phyloP scores from a whole-genome alignment of 2,888 invertebrate genomes.

The Tetanocera ferruginea region DNA sequence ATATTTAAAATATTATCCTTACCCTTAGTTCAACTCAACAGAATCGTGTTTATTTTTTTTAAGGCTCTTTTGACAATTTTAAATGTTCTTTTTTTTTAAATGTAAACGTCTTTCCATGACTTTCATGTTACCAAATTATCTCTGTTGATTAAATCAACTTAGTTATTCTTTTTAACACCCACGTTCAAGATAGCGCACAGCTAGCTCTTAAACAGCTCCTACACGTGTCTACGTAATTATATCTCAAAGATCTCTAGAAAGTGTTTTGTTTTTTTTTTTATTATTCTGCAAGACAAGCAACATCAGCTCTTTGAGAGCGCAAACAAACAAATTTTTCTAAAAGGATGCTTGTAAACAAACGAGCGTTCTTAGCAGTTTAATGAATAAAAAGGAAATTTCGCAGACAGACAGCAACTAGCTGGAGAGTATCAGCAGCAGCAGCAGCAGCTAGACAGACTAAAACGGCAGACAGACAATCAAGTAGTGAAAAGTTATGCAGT shows the following conservation, averaged over 20 bases:
- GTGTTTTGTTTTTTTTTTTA: background rate
- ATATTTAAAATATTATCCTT: too few species aligned
- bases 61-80: too few species aligned
- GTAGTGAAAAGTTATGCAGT: background rate
- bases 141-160: too few species aligned
- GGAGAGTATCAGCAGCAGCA: background rate
- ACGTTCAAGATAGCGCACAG: too few species aligned
- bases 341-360: background rate
- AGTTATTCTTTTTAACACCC: too few species aligned
- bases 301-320: background rate
- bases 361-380: conserved; percentile 12
- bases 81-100: too few species aligned
- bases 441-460: background rate
- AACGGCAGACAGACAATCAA: background rate
- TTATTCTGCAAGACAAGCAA: background rate
- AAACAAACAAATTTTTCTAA: background rate
- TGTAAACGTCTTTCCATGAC: too few species aligned
- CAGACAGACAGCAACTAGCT: background rate
- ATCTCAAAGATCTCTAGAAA: background rate
- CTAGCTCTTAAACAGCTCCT: too few species aligned
- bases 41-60: too few species aligned
- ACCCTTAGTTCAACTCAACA: too few species aligned
- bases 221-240: conserved; percentile 12
- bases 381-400: conserved; percentile 24
- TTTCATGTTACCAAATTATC: too few species aligned